Evolutionary conservation across 2,113 vertebrate genomes (phyloP).

Genomic region (Psammodynastes pulverulentus): DNA sequence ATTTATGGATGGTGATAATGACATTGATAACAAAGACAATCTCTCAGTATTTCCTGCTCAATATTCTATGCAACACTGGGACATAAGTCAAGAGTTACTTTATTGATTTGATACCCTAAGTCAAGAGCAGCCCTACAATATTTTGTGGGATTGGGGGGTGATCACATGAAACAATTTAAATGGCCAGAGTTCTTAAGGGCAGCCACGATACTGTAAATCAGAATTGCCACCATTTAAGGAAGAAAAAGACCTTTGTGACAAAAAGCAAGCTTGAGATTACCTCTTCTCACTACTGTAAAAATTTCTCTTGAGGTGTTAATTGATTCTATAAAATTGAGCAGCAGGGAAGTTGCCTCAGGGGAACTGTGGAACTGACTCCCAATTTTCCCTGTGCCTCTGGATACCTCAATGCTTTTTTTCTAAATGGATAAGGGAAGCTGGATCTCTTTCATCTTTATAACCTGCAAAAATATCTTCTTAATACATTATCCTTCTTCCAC

Average conservation of each 20-base stretch:
- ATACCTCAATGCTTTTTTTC: not conserved
- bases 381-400: not conserved
- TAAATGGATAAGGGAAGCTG: not conserved
- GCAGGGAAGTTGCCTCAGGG: not conserved
- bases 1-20: not conserved
- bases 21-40: too few relatives aligned
- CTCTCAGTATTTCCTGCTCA: not conserved
- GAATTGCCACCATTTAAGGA: not conserved
- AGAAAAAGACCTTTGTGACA: not conserved
- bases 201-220: not conserved
- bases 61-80: not conserved
- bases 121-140: not conserved
- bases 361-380: not conserved
- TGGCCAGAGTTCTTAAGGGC: not conserved
- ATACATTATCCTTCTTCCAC: not conserved
- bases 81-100: not conserved
- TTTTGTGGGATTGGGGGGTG: not conserved
- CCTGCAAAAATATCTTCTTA: not conserved
- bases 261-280: not conserved
- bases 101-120: not conserved
- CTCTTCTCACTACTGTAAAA: not conserved
- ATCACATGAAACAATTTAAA: not conserved
- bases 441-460: not conserved
- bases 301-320: not conserved
- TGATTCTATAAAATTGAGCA: not conserved